Conservation (phyloP, 2,113 vertebrate genomes). For the Cynocephalus volans region DNA sequence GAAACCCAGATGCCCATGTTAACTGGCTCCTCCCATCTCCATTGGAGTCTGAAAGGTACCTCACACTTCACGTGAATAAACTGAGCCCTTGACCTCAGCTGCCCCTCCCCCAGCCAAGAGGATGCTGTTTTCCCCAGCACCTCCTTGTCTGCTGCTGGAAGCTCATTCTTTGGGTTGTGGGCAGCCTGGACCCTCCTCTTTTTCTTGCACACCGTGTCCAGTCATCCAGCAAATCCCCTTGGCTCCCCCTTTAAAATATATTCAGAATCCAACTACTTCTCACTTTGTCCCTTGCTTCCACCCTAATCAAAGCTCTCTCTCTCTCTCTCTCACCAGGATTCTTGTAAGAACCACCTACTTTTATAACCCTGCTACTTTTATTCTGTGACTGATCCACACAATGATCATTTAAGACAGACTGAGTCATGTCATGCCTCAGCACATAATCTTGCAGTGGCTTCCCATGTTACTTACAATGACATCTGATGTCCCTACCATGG, state of each 20-base stretch:
- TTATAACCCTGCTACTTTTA: not conserved
- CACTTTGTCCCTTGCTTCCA: no score
- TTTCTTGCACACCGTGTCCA: fast-evolving
- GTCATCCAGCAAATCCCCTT: not conserved
- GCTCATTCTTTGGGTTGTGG: no score
- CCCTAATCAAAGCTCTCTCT: no score
- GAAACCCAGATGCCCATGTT: not conserved
- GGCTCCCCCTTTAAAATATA: not conserved
- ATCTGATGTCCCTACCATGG: not conserved
- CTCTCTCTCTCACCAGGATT: not conserved
- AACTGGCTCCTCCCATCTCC: fast-evolving
- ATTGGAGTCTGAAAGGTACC: fast-evolving
- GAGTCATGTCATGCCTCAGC: not conserved
- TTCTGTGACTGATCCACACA: fast-evolving
- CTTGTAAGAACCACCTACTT: not conserved
- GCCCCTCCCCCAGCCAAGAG: no score
- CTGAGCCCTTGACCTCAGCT: not conserved
- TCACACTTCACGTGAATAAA: not conserved
- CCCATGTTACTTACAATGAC: not conserved
- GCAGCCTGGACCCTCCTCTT: not conserved
- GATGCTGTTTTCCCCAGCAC: fast-evolving
- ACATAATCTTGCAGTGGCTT: not conserved
- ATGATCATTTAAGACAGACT: not conserved
- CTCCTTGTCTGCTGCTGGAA: no score
- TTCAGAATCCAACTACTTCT: not conserved